These are phyloP conservation scores for Typhlichthys eigenmanni DNA, from an alignment of 2,797 vertebrate species.

Conservation along the genomic window DNA sequence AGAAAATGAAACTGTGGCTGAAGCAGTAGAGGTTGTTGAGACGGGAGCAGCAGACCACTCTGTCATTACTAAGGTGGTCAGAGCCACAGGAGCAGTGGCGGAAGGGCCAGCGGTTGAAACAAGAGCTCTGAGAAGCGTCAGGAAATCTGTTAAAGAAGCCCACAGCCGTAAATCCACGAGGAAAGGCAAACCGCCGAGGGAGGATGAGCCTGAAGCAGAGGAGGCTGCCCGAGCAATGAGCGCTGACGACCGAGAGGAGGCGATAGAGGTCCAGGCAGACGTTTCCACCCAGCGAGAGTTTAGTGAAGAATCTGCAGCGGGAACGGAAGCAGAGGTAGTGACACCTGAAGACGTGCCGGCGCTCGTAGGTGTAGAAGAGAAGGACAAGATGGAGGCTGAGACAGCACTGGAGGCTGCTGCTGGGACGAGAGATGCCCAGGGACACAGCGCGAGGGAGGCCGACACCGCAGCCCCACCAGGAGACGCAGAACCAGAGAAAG, in stretches of 20 bases:
- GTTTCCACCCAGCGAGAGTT: slow-evolving; percentile 56
- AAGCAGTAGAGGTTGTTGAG: slow-evolving; percentile 1
- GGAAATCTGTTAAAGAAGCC: slow-evolving; percentile 9
- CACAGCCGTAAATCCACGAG: neutral
- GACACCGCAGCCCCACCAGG: too few relatives aligned
- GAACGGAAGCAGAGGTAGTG: slow-evolving; percentile 29
- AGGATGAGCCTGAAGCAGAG: slow-evolving; percentile 35
- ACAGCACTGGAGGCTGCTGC: neutral
- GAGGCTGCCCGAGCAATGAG: slow-evolving; percentile 57
- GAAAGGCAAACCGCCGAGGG: slow-evolving; percentile 3
- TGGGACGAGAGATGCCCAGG: neutral
- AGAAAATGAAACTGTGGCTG: neutral
- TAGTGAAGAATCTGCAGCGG: slow-evolving; percentile 56
- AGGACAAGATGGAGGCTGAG: slow-evolving; percentile 1
- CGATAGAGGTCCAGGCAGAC: slow-evolving; percentile 70
- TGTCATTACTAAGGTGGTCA: slow-evolving; percentile 21
- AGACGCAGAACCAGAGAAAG: slow-evolving; percentile 1
- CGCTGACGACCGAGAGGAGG: slow-evolving; percentile 64
- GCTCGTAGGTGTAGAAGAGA: neutral
- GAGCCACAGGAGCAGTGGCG: slow-evolving; percentile 36
- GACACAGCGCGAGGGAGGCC: neutral
- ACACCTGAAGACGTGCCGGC: neutral
- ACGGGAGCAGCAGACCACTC: slow-evolving; percentile 19
- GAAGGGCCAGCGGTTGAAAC: slow-evolving; percentile 8
- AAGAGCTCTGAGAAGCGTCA: slow-evolving; percentile 10